Conservation (phyloP, 2,888 invertebrate genomes). For the Entomobrya proxima region DNA sequence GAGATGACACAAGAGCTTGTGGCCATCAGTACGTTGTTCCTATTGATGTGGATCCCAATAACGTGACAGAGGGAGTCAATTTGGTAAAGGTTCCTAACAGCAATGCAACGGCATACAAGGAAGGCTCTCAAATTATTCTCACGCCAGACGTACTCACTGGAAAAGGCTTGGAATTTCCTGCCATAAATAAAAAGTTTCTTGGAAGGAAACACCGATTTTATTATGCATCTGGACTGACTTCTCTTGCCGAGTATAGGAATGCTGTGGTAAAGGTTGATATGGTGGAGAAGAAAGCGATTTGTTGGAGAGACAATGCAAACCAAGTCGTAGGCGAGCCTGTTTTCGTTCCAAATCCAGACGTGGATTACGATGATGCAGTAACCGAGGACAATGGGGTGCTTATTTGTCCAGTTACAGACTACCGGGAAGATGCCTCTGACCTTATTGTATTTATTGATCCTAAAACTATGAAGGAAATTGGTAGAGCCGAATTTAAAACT, state of each 20-base stretch:
- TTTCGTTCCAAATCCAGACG: slow-evolving; percentile 78
- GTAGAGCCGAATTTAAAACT: slow-evolving; percentile 76
- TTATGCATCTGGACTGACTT: slow-evolving; percentile 78
- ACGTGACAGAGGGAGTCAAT: slow-evolving; percentile 76
- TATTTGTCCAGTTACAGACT: slow-evolving; percentile 76
- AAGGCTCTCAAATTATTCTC: slow-evolving; percentile 76
- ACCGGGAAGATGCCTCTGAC: slow-evolving; percentile 71
- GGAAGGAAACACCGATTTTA: slow-evolving; percentile 78
- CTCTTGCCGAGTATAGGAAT: slow-evolving; percentile 76
- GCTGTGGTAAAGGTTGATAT: slow-evolving; percentile 78
- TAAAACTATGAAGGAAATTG: slow-evolving; percentile 77
- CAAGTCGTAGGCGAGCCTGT: slow-evolving; percentile 78
- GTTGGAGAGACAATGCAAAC: slow-evolving; percentile 77
- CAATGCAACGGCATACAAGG: slow-evolving; percentile 77
- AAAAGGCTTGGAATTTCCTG: slow-evolving; percentile 78
- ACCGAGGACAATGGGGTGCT: slow-evolving; percentile 79
- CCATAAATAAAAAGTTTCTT: slow-evolving; percentile 78
- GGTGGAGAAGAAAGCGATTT: slow-evolving; percentile 75
- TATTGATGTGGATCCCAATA: slow-evolving; percentile 70
- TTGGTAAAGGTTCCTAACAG: slow-evolving; percentile 77
- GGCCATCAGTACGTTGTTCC: slow-evolving; percentile 71
- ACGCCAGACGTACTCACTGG: slow-evolving; percentile 74
- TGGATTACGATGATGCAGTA: slow-evolving; percentile 74
- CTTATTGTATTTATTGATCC: slow-evolving; percentile 77
- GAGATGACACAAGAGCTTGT: slow-evolving; percentile 69